Evolutionary conservation across 2,113 vertebrate species (phyloP), one percentile per base, ranked within the genome.

Genomic region (Pelobates fuscus): DNA sequence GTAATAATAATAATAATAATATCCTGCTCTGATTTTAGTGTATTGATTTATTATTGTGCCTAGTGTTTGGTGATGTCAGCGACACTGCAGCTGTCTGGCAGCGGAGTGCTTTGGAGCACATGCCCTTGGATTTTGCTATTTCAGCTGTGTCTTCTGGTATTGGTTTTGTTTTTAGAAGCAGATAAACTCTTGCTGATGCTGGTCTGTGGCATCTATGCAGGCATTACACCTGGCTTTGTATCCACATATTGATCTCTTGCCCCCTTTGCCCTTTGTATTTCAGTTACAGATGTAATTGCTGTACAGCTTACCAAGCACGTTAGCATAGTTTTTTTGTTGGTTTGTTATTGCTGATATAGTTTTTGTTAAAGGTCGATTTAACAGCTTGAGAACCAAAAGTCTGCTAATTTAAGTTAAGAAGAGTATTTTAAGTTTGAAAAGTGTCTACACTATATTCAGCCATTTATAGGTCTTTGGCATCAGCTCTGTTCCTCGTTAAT

Each of bases 1-100:
- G n/a, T n/a, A n/a, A n/a, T n/a, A n/a, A n/a, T n/a, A n/a, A n/a
- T n/a, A n/a, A n/a, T n/a, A n/a, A 37, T 37, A 37, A 37, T 6
- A 37, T 10, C 5, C 32, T 5, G 10, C 32, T 37, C 32, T 1
- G 44, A 49, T 17, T 12, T 14, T 1, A 8, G 23, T 2, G 2
- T 63, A 24, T 11, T 63, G 70, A 54, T 72, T 49, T 71, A 52
- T 52, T 70, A 11, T 15, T 0, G n/a, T 11, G 24, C 59, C 3
- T 32, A 10, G 21, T 37, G 25, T n/a, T 63, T n/a, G 11, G n/a
- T 62, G 55, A 71, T 62, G 70, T 63, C 58, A 62, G 58, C 23
- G 58, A 23, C 43, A 30, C 14, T 71, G 59, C 70, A 71, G 58
- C n/a, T 72, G 70, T 24, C 43, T 32, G 26, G 26, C 26, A n/a